A percentile compares a stretch with the other conserved stretches of the same genome.
phyloP scores from a whole-genome alignment of 1,140 invertebrate genomes.

The Lasioglossum baleicum region DNA sequence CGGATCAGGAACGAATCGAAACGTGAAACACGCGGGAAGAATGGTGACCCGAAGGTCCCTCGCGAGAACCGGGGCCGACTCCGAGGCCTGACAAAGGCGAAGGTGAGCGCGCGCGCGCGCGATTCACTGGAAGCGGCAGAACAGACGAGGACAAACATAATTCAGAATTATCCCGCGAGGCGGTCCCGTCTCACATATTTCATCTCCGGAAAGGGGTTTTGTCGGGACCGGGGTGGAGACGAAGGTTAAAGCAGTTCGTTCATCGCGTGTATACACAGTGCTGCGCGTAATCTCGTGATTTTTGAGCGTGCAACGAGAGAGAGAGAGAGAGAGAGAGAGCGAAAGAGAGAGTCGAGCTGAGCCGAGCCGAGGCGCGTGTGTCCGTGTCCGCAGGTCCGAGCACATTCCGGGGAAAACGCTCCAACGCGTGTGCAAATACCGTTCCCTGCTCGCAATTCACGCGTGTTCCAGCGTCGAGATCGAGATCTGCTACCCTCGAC shows the following conservation, averaged over 20 bases:
- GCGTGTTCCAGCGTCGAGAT: neutral
- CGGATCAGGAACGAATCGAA: slow-evolving; percentile 44
- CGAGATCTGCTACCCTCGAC: neutral
- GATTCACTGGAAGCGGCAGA: slow-evolving; percentile 58
- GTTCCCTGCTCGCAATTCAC: neutral
- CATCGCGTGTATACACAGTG: slow-evolving; percentile 19
- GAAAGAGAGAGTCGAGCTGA: no score
- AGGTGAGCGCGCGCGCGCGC: neutral
- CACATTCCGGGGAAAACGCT: no score
- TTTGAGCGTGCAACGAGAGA: slow-evolving; percentile 30
- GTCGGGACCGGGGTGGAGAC: slow-evolving; percentile 54
- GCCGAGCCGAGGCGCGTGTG: no score
- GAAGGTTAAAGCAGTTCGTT: slow-evolving; percentile 46
- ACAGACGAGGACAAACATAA: slow-evolving; percentile 75
- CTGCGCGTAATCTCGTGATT: slow-evolving; percentile 47
- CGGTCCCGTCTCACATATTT: slow-evolving; percentile 73
- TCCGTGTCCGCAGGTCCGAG: no score
- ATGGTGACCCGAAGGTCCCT: slow-evolving; percentile 39
- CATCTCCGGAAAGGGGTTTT: slow-evolving; percentile 71
- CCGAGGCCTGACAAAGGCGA: slow-evolving; percentile 64
- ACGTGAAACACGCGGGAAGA: slow-evolving; percentile 39
- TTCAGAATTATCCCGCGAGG: slow-evolving; percentile 77
- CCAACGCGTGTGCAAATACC: no score
- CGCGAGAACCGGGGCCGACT: neutral
- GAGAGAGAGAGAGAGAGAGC: no score